A percentile compares a stretch with the other conserved stretches of the same genome.
Conservation (phyloP, 2,113 vertebrate species). For the Actinemys pallida region DNA sequence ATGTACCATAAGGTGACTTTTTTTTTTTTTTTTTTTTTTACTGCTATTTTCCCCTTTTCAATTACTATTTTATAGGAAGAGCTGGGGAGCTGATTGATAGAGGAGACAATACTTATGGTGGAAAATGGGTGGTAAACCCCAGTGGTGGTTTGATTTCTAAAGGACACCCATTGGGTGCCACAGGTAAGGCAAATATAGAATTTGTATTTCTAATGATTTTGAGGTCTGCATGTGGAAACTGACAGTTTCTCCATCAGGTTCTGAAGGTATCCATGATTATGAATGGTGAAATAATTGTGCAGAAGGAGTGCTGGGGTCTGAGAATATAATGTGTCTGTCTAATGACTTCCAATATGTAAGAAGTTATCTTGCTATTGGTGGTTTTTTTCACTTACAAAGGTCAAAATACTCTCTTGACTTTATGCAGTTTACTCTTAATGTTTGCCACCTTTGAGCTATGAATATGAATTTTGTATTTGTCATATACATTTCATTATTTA, state of each 20-base stretch:
- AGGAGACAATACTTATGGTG: slow-evolving; percentile 97
- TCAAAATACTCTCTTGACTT: not conserved
- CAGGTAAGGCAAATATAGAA: slow-evolving; percentile 82
- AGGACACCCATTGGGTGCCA: slow-evolving; percentile 96
- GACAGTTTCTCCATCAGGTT: not conserved
- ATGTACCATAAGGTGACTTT: not conserved
- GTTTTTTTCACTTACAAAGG: not conserved
- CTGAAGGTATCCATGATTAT: not conserved
- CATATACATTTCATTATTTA: not conserved
- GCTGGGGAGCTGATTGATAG: slow-evolving; percentile 92
- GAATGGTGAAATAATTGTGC: not conserved
- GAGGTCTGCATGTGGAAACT: not conserved
- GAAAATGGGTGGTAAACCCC: slow-evolving; percentile 97
- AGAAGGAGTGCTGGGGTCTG: not conserved
- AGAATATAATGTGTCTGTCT: not conserved
- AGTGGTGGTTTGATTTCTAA: slow-evolving; percentile 98
- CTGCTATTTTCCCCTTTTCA: not conserved
- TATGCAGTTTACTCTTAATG: not conserved
- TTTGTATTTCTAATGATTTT: not conserved
- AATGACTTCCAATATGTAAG: not conserved
- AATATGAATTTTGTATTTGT: not conserved
- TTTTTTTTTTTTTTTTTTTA: not conserved
- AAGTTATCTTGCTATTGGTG: not conserved
- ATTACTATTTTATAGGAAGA: slow-evolving; percentile 80
- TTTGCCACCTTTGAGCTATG: not conserved